phyloP scores from a whole-genome alignment of 1,140 invertebrate species.

The Drosophila miranda region DNA sequence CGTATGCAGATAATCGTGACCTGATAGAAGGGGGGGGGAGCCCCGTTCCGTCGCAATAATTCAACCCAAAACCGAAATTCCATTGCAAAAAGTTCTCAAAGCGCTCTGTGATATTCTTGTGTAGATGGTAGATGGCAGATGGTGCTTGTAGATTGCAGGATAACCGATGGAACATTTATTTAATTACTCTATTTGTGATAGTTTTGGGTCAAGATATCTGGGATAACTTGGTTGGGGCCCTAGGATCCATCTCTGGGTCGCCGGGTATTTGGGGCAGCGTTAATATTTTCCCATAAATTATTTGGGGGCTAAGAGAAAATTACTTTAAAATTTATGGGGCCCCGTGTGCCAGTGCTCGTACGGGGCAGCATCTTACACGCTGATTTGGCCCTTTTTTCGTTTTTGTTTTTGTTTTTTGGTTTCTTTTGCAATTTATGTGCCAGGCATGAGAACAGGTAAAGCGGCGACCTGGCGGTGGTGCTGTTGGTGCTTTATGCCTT shows the following conservation, averaged over 20 bases:
- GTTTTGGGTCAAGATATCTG: slow-evolving; percentile 31
- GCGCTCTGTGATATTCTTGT: slow-evolving; percentile 13
- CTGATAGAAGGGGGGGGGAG: slow-evolving; percentile 34
- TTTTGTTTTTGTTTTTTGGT: slow-evolving; percentile 8
- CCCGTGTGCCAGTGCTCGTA: neutral
- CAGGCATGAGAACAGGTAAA: slow-evolving; percentile 59
- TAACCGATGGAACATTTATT: slow-evolving; percentile 20
- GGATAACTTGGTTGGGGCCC: slow-evolving; percentile 4
- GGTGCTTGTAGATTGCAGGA: slow-evolving; percentile 13
- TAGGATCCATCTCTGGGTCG: neutral
- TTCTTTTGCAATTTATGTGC: slow-evolving; percentile 56
- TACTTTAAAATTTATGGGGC: slow-evolving; percentile 76
- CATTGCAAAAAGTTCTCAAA: slow-evolving; percentile 33
- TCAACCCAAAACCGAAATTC: slow-evolving; percentile 53
- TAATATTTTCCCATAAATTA: slow-evolving; percentile 80
- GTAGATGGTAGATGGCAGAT: neutral
- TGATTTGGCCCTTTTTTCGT: slow-evolving; percentile 73
- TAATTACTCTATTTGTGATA: slow-evolving; percentile 71
- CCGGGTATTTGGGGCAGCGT: slow-evolving; percentile 58
- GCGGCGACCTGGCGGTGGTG: slow-evolving; percentile 4
- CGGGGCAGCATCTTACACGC: slow-evolving; percentile 50
- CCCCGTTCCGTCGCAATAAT: slow-evolving; percentile 48
- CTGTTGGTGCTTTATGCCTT: slow-evolving; percentile 22
- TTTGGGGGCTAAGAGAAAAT: slow-evolving; percentile 65
- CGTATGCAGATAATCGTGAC: slow-evolving; percentile 80